phyloP scores from a whole-genome alignment of 2,888 invertebrate species.

The Hirtodrosophila histrioides region DNA sequence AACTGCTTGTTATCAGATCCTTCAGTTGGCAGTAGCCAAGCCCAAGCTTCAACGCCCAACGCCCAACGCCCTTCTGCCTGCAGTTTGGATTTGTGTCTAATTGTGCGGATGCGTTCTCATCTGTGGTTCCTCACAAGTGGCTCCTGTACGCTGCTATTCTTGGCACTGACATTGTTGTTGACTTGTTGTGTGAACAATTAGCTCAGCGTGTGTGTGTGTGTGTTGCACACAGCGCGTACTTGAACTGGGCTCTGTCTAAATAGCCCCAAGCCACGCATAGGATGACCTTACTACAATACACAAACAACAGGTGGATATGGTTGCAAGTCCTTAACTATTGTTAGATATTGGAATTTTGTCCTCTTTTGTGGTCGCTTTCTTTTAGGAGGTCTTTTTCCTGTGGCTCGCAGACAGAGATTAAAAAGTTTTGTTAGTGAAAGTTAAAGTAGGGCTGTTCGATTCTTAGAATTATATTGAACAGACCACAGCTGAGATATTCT shows the following conservation, averaged over 20 bases:
- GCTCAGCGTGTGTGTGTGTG: slow-evolving; percentile 9
- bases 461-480: too few species aligned
- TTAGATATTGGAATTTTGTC: not conserved
- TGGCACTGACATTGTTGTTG: slow-evolving; percentile 53
- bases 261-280: slow-evolving; percentile 39
- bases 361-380: too few species aligned
- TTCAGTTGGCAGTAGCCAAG: slow-evolving; percentile 37
- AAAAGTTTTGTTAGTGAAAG: too few species aligned
- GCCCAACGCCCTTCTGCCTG: not conserved
- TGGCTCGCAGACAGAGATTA: too few species aligned
- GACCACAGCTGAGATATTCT: too few species aligned
- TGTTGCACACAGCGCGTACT: slow-evolving; percentile 7
- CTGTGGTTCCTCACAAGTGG: slow-evolving; percentile 45
- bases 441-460: too few species aligned
- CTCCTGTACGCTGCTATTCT: slow-evolving; percentile 50
- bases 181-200: slow-evolving; percentile 52
- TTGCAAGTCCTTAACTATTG: slow-evolving; percentile 10
- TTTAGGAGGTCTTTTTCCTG: too few species aligned
- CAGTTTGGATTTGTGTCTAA: slow-evolving; percentile 33
- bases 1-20: slow-evolving; percentile 56
- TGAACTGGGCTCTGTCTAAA: slow-evolving; percentile 27
- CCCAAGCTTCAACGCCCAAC: not conserved
- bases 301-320: slow-evolving; percentile 59
- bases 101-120: slow-evolving; percentile 45
- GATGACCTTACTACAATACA: slow-evolving; percentile 45